These are phyloP conservation scores for Plumapathes pennacea DNA, from an alignment of 92 coral and sea anemone species.

Conservation along the genomic window DNA sequence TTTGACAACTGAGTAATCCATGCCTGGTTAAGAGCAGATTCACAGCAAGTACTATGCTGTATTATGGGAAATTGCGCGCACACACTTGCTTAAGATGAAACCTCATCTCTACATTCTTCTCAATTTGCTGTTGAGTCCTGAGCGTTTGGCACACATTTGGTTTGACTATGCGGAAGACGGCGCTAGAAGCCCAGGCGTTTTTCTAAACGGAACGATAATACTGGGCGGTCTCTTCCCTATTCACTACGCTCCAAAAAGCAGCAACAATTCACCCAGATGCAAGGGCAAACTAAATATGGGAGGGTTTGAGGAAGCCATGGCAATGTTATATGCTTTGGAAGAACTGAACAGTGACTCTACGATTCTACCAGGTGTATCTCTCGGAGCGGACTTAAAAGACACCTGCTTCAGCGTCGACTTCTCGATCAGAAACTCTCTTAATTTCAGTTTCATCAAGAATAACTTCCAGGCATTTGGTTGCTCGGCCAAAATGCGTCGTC, in stretches of 20 bases:
- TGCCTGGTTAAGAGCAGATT: too few species aligned
- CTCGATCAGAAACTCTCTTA: slow-evolving; percentile 80
- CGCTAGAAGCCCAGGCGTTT: too few species aligned
- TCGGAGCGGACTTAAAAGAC: slow-evolving; percentile 81
- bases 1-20: too few species aligned
- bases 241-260: slow-evolving; percentile 55
- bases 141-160: too few species aligned
- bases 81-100: too few species aligned
- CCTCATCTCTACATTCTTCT: too few species aligned
- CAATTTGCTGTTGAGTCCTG: too few species aligned
- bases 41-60: too few species aligned
- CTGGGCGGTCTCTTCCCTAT: slow-evolving; percentile 84
- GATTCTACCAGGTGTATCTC: slow-evolving; percentile 77
- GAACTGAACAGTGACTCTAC: slow-evolving; percentile 51
- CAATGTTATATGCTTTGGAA: slow-evolving; percentile 79
- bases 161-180: too few species aligned
- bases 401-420: slow-evolving; percentile 76
- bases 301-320: slow-evolving; percentile 74
- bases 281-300: slow-evolving; percentile 58
- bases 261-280: slow-evolving; percentile 34
- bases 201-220: slow-evolving; percentile 57
- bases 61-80: too few species aligned
- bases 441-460: slow-evolving; percentile 73
- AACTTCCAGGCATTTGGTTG: slow-evolving; percentile 40
- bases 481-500: not conserved